A percentile compares a stretch with the other conserved stretches of the same genome.
Conservation (phyloP, 1,140 invertebrate species). For the Venustaconcha ellipsiformis region DNA sequence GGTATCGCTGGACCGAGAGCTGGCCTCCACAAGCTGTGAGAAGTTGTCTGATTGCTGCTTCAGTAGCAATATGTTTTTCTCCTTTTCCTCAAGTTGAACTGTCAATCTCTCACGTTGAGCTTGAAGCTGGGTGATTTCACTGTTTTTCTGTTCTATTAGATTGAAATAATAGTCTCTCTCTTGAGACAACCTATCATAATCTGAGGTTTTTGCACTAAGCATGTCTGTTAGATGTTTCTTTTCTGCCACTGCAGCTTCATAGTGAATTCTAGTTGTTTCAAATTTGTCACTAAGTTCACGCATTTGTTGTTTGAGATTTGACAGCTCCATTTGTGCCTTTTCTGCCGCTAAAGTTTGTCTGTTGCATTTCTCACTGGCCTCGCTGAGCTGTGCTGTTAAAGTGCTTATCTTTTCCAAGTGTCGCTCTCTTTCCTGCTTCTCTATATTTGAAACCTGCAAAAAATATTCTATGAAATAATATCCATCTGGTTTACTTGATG, state of each 20-base stretch:
- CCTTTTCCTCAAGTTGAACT: conserved; percentile 61
- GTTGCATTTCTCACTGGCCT: conserved; percentile 52
- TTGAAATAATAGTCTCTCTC: conserved; percentile 58
- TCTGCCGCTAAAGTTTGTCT: conserved; percentile 47
- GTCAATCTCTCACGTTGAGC: conserved; percentile 49
- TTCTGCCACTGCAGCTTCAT: conserved; percentile 36
- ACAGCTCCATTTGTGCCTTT: conserved; percentile 38
- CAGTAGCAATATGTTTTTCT: conserved; percentile 52
- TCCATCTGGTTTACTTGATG: too few species aligned
- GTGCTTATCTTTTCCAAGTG: conserved; percentile 54
- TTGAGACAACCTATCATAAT: conserved; percentile 49
- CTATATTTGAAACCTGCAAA: conserved; percentile 49
- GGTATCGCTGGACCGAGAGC: conserved; percentile 46
- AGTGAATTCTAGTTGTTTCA: conserved; percentile 38
- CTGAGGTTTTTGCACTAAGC: conserved; percentile 47
- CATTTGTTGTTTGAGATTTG: conserved; percentile 37
- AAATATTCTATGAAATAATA: neutral
- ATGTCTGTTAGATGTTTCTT: conserved; percentile 46
- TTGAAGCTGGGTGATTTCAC: conserved; percentile 49
- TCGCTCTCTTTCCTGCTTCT: conserved; percentile 54
- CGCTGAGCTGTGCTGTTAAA: conserved; percentile 52
- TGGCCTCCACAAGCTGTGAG: conserved; percentile 51
- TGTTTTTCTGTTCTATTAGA: conserved; percentile 51
- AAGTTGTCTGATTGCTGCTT: conserved; percentile 56
- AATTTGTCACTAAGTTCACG: conserved; percentile 37